These are phyloP conservation scores for Lates japonicus DNA, from an alignment of 2,797 vertebrate genomes.

Conservation along the genomic window DNA sequence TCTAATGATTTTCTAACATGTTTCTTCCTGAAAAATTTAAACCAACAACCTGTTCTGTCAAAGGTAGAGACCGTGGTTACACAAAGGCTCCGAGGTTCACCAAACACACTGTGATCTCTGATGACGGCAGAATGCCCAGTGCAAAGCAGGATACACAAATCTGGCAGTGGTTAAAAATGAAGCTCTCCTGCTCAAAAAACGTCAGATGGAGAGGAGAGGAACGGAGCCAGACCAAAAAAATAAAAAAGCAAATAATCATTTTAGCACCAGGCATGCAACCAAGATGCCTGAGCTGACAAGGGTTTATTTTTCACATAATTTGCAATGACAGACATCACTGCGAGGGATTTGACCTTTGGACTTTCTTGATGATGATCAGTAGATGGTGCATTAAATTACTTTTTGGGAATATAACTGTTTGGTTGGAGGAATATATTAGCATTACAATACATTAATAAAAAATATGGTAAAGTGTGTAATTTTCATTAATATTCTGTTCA, in stretches of 20 bases:
- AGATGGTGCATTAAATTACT: constrained; percentile 45
- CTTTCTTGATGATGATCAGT: constrained; percentile 8
- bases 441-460: constrained; percentile 15
- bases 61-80: background rate
- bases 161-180: constrained; percentile 39
- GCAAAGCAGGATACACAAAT: constrained; percentile 33
- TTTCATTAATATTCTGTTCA: constrained; percentile 22
- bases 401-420: constrained; percentile 16
- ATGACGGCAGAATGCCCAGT: constrained; percentile 29
- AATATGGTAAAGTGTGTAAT: background rate
- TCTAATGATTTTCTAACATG: background rate
- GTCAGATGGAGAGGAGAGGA: constrained; percentile 32
- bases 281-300: constrained; percentile 18
- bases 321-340: constrained; percentile 32
- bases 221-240: constrained; percentile 14
- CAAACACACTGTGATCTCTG: constrained; percentile 31
- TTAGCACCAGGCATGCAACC: constrained; percentile 20
- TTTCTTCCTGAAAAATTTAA: constrained; percentile 24
- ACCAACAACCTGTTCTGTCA: background rate
- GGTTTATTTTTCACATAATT: constrained; percentile 44
- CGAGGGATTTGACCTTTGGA: constrained; percentile 44
- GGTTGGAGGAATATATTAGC: constrained; percentile 22
- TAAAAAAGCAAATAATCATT: constrained; percentile 22
- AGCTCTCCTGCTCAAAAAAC: constrained; percentile 21
- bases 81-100: constrained; percentile 28